Conservation (phyloP, 2,113 vertebrate genomes). For the Thymallus thymallus region DNA sequence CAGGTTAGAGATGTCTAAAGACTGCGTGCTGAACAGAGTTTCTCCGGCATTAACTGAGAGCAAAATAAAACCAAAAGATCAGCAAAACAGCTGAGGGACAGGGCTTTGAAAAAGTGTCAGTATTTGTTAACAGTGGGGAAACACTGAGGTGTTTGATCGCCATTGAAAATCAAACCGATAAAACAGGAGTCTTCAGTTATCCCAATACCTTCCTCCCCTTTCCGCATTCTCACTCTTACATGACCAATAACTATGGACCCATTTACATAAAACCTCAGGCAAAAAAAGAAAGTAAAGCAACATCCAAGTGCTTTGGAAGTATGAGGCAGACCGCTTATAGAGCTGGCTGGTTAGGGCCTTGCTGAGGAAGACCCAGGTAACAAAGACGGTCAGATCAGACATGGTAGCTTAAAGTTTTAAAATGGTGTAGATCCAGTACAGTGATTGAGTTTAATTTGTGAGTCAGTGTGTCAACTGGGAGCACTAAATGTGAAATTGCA, state of each 20-base stretch:
- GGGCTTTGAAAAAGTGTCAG: constrained; percentile 21
- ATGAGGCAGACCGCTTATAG: not conserved
- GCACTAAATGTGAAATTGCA: constrained; percentile 92
- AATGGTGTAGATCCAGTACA: constrained; percentile 89
- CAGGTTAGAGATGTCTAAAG: constrained; percentile 68
- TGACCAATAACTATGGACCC: constrained; percentile 16
- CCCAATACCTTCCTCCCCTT: not conserved
- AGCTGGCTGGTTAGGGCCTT: not conserved
- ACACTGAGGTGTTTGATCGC: constrained; percentile 7
- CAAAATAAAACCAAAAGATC: constrained; percentile 40
- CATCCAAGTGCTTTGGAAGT: not conserved
- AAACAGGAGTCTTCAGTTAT: constrained; percentile 16
- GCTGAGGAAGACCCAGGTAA: not conserved
- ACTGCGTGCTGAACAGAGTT: constrained; percentile 55
- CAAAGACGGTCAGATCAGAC: constrained; percentile 23
- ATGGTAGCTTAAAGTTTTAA: constrained; percentile 77
- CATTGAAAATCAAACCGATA: constrained; percentile 22
- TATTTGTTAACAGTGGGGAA: constrained; percentile 28
- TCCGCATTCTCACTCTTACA: constrained; percentile 3
- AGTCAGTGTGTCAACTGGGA: constrained; percentile 88
- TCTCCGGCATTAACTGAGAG: constrained; percentile 13
- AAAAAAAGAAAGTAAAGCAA: not conserved
- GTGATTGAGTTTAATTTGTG: constrained; percentile 85
- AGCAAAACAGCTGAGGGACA: constrained; percentile 19
- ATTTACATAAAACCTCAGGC: constrained; percentile 35